Conservation (phyloP, 2,113 vertebrate genomes). For the Athene cunicularia region DNA sequence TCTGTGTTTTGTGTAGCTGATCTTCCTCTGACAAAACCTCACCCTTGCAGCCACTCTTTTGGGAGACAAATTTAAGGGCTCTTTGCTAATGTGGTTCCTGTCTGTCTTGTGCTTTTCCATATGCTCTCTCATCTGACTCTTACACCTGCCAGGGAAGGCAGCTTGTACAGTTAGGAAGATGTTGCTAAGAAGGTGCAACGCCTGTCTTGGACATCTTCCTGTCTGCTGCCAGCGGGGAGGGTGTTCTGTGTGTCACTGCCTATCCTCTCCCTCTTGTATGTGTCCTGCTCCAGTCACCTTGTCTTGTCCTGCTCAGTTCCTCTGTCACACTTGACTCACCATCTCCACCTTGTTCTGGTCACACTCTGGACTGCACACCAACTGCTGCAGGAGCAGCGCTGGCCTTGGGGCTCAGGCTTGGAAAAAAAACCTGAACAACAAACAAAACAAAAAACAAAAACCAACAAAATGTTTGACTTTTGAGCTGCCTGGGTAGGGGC, state of each 20-base stretch:
- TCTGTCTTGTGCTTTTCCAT: neutral
- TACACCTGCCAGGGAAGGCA: neutral
- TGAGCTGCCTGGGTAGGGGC: neutral
- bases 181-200: neutral
- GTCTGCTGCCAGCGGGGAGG: neutral
- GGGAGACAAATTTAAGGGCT: neutral
- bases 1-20: conserved; percentile 26
- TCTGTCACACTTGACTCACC: neutral
- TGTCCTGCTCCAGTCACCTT: neutral
- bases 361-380: neutral
- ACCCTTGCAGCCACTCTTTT: neutral
- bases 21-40: neutral
- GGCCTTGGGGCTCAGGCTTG: neutral
- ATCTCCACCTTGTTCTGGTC: neutral
- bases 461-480: neutral
- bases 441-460: no score
- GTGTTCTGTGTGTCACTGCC: neutral
- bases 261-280: neutral
- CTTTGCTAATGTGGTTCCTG: neutral
- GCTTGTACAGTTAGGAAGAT: neutral
- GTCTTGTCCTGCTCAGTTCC: neutral
- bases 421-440: neutral
- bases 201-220: neutral
- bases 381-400: neutral
- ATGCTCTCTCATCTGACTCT: neutral